Base-by-base conservation (phyloP, 1,140 invertebrate genomes). In the Bradysia coprophila region DNA sequence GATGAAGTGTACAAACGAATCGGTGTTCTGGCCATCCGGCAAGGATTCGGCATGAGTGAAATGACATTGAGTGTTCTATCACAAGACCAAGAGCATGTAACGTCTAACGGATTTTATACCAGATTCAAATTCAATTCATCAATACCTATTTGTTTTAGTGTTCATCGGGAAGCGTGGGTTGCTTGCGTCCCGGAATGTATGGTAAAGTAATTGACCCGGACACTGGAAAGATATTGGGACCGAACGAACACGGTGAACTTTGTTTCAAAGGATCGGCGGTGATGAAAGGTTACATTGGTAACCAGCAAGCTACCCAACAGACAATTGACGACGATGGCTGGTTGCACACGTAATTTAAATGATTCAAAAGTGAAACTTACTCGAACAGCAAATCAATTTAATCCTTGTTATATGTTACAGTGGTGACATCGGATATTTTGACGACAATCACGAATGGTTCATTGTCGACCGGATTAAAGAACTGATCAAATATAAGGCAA, bases 391-490 rank as follows among this genome's bases (percentile, higher is more conserved):
- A n/a, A n/a, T n/a, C n/a, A n/a, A n/a, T n/a, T n/a, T n/a, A n/a
- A n/a, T n/a, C n/a, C n/a, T n/a, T n/a, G n/a, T n/a, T n/a, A n/a
- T n/a, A n/a, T n/a, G n/a, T n/a, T n/a, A n/a, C n/a, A n/a, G n/a
- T 20, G 84, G 84, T n/a, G 82, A 89, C 56, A 67, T 88, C 43
- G 83, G 75, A 1, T 81, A 77, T 53, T 77, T 73, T 47, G 80
- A 87, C 49, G 52, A 69, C 9, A 67, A 81, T 5, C 72, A 72
- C 3, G 72, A 66, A 49, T 72, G 86, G 49, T 81, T 71, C 44
- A 73, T 88, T 48, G 74, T 81, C 2, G 83, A 86, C 51, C 62
- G 83, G 33, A 56, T 83, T 0, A 87, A 87, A 54, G 81, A 86
- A 52, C 58, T 87, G 2, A 85, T 86, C 40, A 87, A 86, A 53